Evolutionary conservation across 2,888 invertebrate genomes (phyloP), one percentile per base, ranked within the genome.

Genomic region (Dendrolimus houi): DNA sequence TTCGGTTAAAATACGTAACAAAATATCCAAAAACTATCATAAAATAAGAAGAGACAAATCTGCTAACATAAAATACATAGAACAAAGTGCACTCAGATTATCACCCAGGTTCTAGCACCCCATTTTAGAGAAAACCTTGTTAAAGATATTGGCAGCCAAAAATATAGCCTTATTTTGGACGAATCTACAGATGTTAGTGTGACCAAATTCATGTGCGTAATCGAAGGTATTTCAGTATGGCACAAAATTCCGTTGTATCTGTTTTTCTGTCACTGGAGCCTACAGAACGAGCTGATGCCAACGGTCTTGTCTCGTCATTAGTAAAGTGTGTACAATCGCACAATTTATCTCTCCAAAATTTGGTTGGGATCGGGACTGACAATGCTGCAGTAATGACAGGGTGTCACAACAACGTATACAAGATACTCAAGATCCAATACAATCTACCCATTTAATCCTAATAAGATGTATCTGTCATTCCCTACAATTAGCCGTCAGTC

Each of bases 361-460:
- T 74, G 57, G 56, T 71, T 56, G 75, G 70, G 8, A 65, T 75
- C 9, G 74, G 72, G 7, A 69, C 70, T 1, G 75, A 75, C 54
- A 77, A 77, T 63, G 77, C 77, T 3, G 62, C 71, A 10, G 72
- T 73, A 3, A 74, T 77, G 76, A 71, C 67, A 17, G 73, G 76
- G 1, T 40, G 59, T 3, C 65, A 72, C 57, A 71, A 72, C 56
- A 62, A 74, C 9, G 72, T 77, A 7, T 55, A 65, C 56, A 57
- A 52, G 57, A 65, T 69, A 14, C 56, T 74, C 12, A 68, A 70
- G 62, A 65, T 56, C 42, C 58, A 67, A 53, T 53, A 65, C 60
- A 56, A 60, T 42, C 47, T 70, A 52, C 63, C 10, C 62, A 70
- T 60, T 63, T 75, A 53, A 64, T 74, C 54, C 54, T 70, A 1